Conservation (phyloP, 1,140 invertebrate genomes). For the Homarus americanus region DNA sequence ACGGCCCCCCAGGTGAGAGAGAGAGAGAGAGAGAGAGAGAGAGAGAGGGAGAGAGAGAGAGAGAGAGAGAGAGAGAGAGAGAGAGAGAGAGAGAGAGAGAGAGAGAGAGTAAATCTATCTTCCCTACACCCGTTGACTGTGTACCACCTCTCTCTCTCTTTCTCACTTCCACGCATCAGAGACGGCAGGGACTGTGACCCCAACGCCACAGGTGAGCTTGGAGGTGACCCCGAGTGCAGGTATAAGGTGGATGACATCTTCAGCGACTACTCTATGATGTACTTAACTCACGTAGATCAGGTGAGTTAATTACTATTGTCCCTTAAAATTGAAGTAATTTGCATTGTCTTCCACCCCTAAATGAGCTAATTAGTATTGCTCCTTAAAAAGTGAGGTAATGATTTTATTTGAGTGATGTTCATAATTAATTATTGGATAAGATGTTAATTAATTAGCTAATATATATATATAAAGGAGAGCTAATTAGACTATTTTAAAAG, state of each 20-base stretch:
- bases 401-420: no score
- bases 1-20: background rate
- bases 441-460: no score
- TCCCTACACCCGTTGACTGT: background rate
- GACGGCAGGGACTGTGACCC: background rate
- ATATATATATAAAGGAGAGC: no score
- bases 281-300: background rate
- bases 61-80: conserved; percentile 9
- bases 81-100: conserved; percentile 14
- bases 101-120: background rate
- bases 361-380: no score
- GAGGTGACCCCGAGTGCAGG: background rate
- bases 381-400: no score
- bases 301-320: no score
- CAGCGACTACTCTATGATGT: background rate
- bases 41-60: conserved; percentile 20
- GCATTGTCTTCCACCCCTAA: no score
- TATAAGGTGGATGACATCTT: background rate
- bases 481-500: no score
- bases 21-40: no score
- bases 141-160: background rate
- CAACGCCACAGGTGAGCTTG: background rate
- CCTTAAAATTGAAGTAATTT: no score
- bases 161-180: no score
- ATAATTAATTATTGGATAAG: no score